These are phyloP conservation scores for Formica selysi DNA, from an alignment of 1,140 invertebrate genomes.

Conservation along the genomic window DNA sequence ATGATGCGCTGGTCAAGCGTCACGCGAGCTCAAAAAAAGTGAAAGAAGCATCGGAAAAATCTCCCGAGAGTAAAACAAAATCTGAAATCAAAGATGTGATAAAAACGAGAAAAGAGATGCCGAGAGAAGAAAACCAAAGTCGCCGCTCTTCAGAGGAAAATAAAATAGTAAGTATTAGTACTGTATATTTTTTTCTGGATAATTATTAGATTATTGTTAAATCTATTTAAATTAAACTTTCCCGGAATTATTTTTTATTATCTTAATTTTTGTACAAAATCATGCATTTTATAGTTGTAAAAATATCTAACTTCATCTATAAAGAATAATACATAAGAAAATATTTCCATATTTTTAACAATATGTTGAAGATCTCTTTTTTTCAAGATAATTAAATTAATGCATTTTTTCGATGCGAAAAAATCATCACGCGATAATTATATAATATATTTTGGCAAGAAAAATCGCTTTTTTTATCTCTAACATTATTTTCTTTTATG, in stretches of 20 bases:
- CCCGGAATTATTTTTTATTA: neutral
- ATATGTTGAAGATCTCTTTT: neutral
- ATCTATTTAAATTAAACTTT: neutral
- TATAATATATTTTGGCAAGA: conserved; percentile 22
- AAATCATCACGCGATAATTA: conserved; percentile 8
- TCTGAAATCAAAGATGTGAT: neutral
- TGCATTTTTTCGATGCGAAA: neutral
- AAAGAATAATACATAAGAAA: neutral
- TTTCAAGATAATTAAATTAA: neutral
- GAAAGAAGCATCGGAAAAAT: neutral
- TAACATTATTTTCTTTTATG: neutral
- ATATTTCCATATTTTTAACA: neutral
- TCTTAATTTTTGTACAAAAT: neutral
- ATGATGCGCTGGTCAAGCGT: conserved; percentile 36
- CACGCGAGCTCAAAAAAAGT: neutral
- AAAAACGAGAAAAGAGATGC: neutral
- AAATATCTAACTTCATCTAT: neutral
- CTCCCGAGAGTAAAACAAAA: neutral
- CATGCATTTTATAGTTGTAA: neutral
- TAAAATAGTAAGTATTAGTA: neutral
- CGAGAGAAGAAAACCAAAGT: neutral
- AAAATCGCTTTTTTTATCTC: neutral
- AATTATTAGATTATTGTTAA: neutral
- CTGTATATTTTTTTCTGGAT: neutral
- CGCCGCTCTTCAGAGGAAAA: neutral